These are phyloP conservation scores for Chrysemys picta DNA, from an alignment of 2,113 vertebrate genomes.

Conservation along the genomic window DNA sequence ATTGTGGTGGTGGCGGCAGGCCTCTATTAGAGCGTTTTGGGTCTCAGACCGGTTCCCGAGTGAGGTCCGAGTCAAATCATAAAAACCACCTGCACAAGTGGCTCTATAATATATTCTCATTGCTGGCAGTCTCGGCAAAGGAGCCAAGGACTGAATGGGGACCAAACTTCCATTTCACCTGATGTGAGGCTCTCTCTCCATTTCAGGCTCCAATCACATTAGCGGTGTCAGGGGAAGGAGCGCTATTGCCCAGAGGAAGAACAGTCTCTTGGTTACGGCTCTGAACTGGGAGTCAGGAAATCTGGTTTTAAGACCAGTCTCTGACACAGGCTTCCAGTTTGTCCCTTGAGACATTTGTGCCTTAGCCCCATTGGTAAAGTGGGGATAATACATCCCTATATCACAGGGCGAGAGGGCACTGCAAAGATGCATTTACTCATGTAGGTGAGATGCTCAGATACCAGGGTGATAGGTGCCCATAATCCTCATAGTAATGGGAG, in stretches of 20 bases:
- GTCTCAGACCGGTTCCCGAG: neutral
- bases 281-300: neutral
- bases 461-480: neutral
- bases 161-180: neutral
- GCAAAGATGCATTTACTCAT: neutral
- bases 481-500: neutral
- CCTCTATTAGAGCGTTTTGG: fast-evolving
- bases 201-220: neutral
- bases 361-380: neutral
- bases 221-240: neutral
- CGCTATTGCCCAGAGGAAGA: neutral
- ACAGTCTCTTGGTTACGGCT: neutral
- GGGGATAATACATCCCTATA: neutral
- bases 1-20: neutral
- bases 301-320: neutral
- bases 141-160: neutral
- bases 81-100: neutral
- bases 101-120: neutral
- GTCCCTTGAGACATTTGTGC: neutral
- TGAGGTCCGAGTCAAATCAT: no score
- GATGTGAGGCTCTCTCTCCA: neutral
- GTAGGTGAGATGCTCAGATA: neutral
- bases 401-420: neutral
- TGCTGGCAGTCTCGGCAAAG: neutral
- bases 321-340: neutral